Evolutionary conservation across 2,888 invertebrate genomes (phyloP), one percentile per base, ranked within the genome.

Genomic region (Drosophila testacea): DNA sequence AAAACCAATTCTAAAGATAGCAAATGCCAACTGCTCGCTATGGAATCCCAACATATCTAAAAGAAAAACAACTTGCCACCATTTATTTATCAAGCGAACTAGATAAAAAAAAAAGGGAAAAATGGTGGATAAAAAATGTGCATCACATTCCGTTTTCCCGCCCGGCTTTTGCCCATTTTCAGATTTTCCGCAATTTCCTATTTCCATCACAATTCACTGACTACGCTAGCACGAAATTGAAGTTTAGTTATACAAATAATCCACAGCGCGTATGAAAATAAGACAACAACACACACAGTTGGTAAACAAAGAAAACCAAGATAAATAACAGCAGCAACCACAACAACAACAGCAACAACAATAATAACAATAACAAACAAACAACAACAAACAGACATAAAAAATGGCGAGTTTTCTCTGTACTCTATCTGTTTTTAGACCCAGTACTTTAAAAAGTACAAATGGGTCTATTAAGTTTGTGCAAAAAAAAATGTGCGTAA

Each of bases 201-300:
- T 52, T 65, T 60, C 44, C 60, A 51, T 38, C 59, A 51, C 48
- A 51, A 50, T 59, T 36, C 63, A 44, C 34, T 36, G 50, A 44
- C 34, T 36, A 44, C 42, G 50, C 44, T 13, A 51, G 64, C 48
- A 59, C 50, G 61, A 72, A 79, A 79, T 79, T 77, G 80, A 76
- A 77, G 77, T 77, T 76, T 71, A 79, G 77, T 59, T 79, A 59
- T 61, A 71, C 79, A 77, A 70, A 79, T 70, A 79, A 75, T 69
- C 64, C 69, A 22, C 46, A 55, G 28, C 59, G 46, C 27, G 56
- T 39, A 32, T 52, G 47, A 10, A 51, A 64, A 55, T 38, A 64
- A 56, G 4, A 56, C 28, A 68, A 55, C 48, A 22, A 22, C 22
- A 22, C 22, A 22, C 3, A 34, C 36, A 52, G 68, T 38, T 36